A percentile compares a stretch with the other conserved stretches of the same genome.
Conservation (phyloP, 2,113 vertebrate species). For the Lasiurus cinereus region DNA sequence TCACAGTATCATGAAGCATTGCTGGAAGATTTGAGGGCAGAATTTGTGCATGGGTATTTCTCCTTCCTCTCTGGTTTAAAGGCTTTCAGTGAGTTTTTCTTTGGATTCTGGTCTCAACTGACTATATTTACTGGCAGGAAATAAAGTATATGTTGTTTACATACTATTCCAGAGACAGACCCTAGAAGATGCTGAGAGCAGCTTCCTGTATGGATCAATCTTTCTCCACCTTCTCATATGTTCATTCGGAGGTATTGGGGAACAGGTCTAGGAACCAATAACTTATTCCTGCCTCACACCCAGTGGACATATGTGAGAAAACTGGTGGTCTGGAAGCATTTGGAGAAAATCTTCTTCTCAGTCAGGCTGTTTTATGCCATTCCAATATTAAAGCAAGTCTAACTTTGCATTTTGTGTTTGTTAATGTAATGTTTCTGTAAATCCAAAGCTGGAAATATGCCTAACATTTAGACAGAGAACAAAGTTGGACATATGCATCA, state of each 20-base stretch:
- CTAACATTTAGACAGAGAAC: neutral
- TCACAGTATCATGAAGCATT: slow-evolving; percentile 43
- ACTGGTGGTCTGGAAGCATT: slow-evolving; percentile 20
- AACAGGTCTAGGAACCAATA: neutral
- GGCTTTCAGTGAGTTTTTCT: neutral
- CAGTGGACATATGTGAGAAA: neutral
- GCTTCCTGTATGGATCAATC: neutral
- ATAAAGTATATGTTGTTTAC: neutral
- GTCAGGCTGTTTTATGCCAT: neutral
- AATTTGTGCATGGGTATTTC: slow-evolving; percentile 47
- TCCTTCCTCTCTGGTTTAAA: slow-evolving; percentile 36
- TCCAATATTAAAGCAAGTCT: slow-evolving; percentile 42
- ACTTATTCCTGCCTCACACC: neutral
- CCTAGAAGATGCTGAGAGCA: neutral
- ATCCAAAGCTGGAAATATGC: slow-evolving; percentile 38
- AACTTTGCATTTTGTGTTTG: slow-evolving; percentile 32
- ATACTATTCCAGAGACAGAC: neutral
- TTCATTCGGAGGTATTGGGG: neutral
- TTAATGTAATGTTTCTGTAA: slow-evolving; percentile 63
- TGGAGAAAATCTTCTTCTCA: slow-evolving; percentile 20
- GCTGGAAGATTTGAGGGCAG: neutral
- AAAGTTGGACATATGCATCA: neutral
- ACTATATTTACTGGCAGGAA: neutral
- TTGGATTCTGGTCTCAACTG: slow-evolving; percentile 19
- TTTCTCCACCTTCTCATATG: neutral